These are phyloP conservation scores for Rhaphigaster nebulosa DNA, from an alignment of 2,888 invertebrate genomes.

Conservation along the genomic window DNA sequence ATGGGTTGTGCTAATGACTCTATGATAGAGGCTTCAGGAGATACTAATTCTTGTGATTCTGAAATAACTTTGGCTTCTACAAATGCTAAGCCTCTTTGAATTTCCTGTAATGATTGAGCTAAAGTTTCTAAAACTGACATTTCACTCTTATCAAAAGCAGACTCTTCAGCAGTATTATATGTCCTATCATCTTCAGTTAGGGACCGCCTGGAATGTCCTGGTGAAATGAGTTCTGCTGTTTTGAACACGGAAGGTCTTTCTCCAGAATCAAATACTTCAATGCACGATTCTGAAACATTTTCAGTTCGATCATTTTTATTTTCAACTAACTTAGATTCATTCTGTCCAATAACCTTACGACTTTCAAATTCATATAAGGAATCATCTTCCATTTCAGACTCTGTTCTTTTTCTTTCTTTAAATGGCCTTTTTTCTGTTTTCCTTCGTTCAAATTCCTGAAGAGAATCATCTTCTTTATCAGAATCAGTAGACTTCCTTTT, in stretches of 20 bases:
- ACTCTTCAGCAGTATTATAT: conserved; percentile 65
- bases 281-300: conserved; percentile 66
- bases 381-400: conserved; percentile 66
- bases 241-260: conserved; percentile 57
- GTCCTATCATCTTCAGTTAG: conserved; percentile 63
- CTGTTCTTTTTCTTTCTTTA: conserved; percentile 61
- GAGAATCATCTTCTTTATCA: conserved; percentile 66
- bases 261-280: conserved; percentile 59
- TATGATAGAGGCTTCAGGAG: conserved; percentile 66
- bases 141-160: conserved; percentile 65
- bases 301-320: conserved; percentile 65
- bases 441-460: conserved; percentile 68
- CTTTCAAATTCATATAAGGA: conserved; percentile 66
- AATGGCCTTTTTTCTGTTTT: conserved; percentile 67
- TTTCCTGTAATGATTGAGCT: conserved; percentile 73
- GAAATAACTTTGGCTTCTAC: conserved; percentile 69
- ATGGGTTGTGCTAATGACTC: conserved; percentile 71
- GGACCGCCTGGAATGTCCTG: conserved; percentile 59
- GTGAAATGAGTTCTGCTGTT: conserved; percentile 60
- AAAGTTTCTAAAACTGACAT: conserved; percentile 69
- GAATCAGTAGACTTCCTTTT: conserved; percentile 64
- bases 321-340: conserved; percentile 58
- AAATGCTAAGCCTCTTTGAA: conserved; percentile 72
- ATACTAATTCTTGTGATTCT: conserved; percentile 64
- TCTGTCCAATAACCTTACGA: conserved; percentile 68